Percentiles rank a stretch among this genome's conserved stretches.
Conservation (phyloP, 2,113 vertebrate species). For the Rana temporaria region DNA sequence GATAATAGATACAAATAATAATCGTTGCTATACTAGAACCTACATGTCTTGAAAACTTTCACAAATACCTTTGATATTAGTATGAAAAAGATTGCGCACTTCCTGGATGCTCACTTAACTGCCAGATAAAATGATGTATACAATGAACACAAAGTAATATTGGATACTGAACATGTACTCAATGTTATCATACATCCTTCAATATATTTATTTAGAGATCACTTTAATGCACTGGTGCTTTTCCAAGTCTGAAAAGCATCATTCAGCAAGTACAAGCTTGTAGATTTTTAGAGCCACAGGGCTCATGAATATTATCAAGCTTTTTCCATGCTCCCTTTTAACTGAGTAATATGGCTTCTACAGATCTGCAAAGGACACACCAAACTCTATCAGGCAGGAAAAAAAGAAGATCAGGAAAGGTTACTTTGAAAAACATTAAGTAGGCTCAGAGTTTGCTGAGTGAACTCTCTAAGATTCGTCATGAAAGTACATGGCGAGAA, state of each 20-base stretch:
- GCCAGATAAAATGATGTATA: conserved; percentile 13
- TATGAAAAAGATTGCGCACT: neutral
- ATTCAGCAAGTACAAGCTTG: neutral
- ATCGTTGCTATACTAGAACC: neutral
- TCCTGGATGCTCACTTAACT: conserved; percentile 9
- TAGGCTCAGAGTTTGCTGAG: too few species aligned
- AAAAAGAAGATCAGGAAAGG: too few species aligned
- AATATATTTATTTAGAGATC: conserved; percentile 35
- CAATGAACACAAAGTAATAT: neutral
- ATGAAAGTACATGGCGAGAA: too few species aligned
- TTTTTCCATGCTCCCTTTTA: too few species aligned
- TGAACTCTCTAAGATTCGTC: too few species aligned
- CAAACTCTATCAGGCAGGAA: too few species aligned
- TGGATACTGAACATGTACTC: neutral
- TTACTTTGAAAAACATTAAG: too few species aligned
- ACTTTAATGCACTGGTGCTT: conserved; percentile 7
- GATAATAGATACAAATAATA: neutral
- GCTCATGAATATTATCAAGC: neutral
- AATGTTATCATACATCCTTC: neutral
- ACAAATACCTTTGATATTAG: neutral
- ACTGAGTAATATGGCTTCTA: too few species aligned
- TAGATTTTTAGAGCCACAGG: neutral
- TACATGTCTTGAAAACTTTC: neutral
- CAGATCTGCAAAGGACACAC: too few species aligned
- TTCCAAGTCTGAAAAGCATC: conserved; percentile 4